Evolutionary conservation across 2,888 invertebrate genomes (phyloP).

Genomic region (Spatulosminthurus flaviceps): DNA sequence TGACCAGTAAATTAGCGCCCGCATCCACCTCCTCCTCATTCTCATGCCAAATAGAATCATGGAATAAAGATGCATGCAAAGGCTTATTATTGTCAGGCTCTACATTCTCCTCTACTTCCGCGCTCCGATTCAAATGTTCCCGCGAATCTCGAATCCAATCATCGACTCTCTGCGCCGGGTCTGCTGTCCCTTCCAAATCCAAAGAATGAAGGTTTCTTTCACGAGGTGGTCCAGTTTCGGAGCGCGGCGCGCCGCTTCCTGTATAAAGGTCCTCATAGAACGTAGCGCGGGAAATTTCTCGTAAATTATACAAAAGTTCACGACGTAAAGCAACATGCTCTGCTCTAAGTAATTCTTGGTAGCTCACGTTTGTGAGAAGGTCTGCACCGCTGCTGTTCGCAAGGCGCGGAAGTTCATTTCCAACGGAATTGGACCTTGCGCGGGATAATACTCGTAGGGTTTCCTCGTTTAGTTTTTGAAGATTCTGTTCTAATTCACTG

Average conservation of each 20-base stretch:
- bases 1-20: not conserved
- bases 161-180: slow-evolving; percentile 32
- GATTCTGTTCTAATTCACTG: slow-evolving; percentile 34
- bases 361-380: slow-evolving; percentile 31
- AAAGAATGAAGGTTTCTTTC: slow-evolving; percentile 2
- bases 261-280: slow-evolving; percentile 58
- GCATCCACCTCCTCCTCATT: slow-evolving; percentile 35
- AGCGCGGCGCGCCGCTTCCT: slow-evolving; percentile 34
- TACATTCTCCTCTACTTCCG: not conserved
- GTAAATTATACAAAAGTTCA: slow-evolving; percentile 61
- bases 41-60: slow-evolving; percentile 57
- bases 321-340: slow-evolving; percentile 60
- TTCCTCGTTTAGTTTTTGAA: slow-evolving; percentile 37
- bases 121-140: slow-evolving; percentile 32
- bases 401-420: not conserved
- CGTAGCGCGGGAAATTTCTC: slow-evolving; percentile 61
- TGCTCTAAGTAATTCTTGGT: slow-evolving; percentile 43
- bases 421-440: not conserved
- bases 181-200: slow-evolving; percentile 18
- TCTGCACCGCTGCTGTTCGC: not conserved
- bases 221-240: too few species aligned
- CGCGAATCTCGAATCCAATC: slow-evolving; percentile 40
- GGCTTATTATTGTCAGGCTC: not conserved
- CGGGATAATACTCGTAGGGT: slow-evolving; percentile 28
- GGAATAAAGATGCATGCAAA: slow-evolving; percentile 55